These are phyloP conservation scores for Aphelocoma coerulescens DNA, from an alignment of 2,113 vertebrate genomes.

Conservation along the genomic window DNA sequence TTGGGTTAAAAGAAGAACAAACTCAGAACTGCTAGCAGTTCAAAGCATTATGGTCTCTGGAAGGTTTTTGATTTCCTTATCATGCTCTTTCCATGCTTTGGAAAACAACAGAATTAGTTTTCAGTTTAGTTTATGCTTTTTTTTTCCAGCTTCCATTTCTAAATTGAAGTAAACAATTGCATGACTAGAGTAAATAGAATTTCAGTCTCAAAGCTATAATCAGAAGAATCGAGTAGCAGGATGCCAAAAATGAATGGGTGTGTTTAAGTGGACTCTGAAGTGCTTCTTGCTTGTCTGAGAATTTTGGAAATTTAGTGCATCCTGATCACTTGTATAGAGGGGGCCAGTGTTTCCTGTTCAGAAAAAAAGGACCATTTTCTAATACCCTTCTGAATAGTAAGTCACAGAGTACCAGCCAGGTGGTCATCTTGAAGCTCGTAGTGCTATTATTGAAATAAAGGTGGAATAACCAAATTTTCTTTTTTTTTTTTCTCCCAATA, in stretches of 20 bases:
- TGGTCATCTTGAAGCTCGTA: neutral
- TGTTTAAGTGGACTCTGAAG: neutral
- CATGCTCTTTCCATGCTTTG: neutral
- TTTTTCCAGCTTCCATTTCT: neutral
- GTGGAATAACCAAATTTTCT: neutral
- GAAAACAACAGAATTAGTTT: neutral
- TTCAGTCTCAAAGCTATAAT: neutral
- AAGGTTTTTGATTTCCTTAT: slow-evolving; percentile 46
- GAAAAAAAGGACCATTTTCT: neutral
- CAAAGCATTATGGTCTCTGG: neutral
- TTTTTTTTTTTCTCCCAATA: neutral
- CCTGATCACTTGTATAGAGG: neutral
- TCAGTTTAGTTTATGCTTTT: neutral
- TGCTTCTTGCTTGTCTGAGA: neutral
- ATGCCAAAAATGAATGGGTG: neutral
- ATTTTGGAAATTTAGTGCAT: neutral
- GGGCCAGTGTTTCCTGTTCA: neutral
- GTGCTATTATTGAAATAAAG: neutral
- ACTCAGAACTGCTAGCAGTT: neutral
- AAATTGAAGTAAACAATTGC: neutral
- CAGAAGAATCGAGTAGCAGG: neutral
- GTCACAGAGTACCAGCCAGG: neutral
- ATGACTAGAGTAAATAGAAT: neutral
- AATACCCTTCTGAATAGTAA: neutral
- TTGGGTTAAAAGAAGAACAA: neutral